These are phyloP conservation scores for Montipora cactus DNA, from an alignment of 64 coral and sea anemone species.

Conservation along the genomic window DNA sequence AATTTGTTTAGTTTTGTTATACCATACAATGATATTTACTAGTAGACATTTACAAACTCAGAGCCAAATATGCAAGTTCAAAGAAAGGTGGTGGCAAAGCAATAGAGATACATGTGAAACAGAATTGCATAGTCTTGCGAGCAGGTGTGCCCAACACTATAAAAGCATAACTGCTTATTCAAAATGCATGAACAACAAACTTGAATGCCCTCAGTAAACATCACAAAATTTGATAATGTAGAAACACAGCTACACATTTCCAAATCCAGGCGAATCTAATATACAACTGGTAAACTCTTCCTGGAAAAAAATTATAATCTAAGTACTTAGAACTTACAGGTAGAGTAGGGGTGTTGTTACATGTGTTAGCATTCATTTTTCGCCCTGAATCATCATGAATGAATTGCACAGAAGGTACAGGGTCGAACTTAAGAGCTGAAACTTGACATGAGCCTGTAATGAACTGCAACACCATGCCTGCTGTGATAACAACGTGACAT, in stretches of 20 bases:
- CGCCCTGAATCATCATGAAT: conserved; percentile 31
- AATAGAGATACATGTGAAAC: conserved; percentile 3
- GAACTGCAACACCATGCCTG: conserved; percentile 26
- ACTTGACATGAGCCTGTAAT: conserved; percentile 55
- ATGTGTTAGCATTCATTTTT: conserved; percentile 55
- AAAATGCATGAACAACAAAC: conserved; percentile 13
- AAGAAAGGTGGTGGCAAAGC: neutral
- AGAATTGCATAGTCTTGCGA: conserved; percentile 6
- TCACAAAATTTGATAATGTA: neutral
- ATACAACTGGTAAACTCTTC: conserved; percentile 71
- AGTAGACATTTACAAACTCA: conserved; percentile 18
- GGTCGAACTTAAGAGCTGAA: conserved; percentile 60
- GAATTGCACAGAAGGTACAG: conserved; percentile 45
- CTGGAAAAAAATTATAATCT: conserved; percentile 43
- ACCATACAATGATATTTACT: conserved; percentile 13
- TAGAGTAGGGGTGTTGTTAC: conserved; percentile 42
- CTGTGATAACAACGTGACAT: conserved; percentile 2
- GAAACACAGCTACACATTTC: conserved; percentile 52
- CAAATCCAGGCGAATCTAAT: conserved; percentile 71
- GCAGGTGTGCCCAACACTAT: neutral
- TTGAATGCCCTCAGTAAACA: conserved; percentile 11
- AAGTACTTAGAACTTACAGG: conserved; percentile 2
- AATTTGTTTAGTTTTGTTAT: conserved; percentile 32
- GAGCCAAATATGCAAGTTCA: neutral
- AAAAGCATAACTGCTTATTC: conserved; percentile 31